Base-by-base conservation (phyloP, 1,140 invertebrate genomes). In the Lutraria rhynchaena region DNA sequence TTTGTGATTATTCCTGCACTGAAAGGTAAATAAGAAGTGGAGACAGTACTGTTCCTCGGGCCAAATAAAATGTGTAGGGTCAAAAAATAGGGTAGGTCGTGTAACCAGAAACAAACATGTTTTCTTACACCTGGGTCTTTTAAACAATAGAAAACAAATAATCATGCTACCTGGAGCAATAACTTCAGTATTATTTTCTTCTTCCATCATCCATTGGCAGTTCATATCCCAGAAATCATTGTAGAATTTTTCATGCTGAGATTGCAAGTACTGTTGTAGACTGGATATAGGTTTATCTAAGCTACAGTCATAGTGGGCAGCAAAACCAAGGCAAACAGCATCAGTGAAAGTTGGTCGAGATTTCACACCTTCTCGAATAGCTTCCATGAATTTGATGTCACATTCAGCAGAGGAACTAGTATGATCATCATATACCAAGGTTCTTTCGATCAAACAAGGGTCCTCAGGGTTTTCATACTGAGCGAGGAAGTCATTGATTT, bases 201-300 rank as follows among this genome's bases (percentile, higher is more conserved):
- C 29, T 1, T 71, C 69, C 27, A 37, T 46, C 22, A 55, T 7
- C 35, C 49, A 53, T 1, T 31, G 13, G 37, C 73, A 60, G 33
- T 75, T 75, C 44, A 27, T 33, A 24, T 61, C 41, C 55, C 37
- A 75, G 44, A 46, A 75, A 13, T 13, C 19, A n/a, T 11, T 29
- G 19, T 49, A 75, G 22, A 75, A 75, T 3, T 49, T 22, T 5
- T 41, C 24, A 75, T 75, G 73, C 17, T 44, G 22, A 44, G 55
- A 37, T 15, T 9, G 0, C 41, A 75, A 9, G 11, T 29, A 22
- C 3, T 60, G 5, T 17, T 60, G 24, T n/a, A 75, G n/a, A 35
- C 27, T 27, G 5, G 73, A 41, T 19, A 49, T 13, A 1, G 41
- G 37, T 15, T 31, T 75, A 13, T 61, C 27, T 15, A 29, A 3